A percentile compares a stretch with the other conserved stretches of the same genome.
Conservation (phyloP, 2,113 vertebrate genomes). For the Proterorhinus semilunaris region DNA sequence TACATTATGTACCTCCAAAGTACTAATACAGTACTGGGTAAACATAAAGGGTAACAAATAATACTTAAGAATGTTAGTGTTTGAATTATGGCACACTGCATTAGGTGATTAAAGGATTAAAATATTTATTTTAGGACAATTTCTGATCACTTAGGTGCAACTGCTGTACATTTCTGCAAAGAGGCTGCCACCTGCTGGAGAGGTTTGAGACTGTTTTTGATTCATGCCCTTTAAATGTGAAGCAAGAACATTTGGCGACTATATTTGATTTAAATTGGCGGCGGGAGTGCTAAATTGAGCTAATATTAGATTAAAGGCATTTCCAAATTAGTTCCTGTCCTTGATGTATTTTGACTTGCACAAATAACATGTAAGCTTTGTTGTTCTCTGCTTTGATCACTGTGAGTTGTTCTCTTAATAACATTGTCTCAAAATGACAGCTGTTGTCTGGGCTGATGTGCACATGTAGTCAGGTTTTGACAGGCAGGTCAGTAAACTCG, state of each 20-base stretch:
- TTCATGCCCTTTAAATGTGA: not conserved
- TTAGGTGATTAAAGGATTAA: too few species aligned
- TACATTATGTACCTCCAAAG: too few species aligned
- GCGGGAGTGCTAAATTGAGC: conserved; percentile 5
- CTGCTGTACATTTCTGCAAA: conserved; percentile 24
- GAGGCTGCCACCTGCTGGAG: conserved; percentile 54
- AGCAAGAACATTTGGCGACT: not conserved
- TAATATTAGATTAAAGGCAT: conserved; percentile 36
- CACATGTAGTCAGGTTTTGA: conserved; percentile 2
- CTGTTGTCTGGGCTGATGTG: not conserved
- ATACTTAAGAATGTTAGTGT: too few species aligned
- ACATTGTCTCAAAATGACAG: conserved; percentile 14
- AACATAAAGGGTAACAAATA: too few species aligned
- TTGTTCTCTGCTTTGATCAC: conserved; percentile 30
- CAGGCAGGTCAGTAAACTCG: conserved; percentile 1
- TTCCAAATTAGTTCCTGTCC: not conserved
- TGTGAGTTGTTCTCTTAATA: conserved; percentile 6
- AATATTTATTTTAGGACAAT: not conserved
- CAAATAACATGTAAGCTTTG: conserved; percentile 12
- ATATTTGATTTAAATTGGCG: conserved; percentile 6
- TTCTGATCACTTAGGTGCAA: not conserved
- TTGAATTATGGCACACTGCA: too few species aligned
- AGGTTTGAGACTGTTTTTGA: fast-evolving
- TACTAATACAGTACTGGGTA: too few species aligned
- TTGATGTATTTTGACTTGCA: conserved; percentile 15